A percentile compares a stretch with the other conserved stretches of the same genome.
These are phyloP conservation scores for Calcarius ornatus DNA, from an alignment of 2,113 vertebrate genomes.

Conservation along the genomic window DNA sequence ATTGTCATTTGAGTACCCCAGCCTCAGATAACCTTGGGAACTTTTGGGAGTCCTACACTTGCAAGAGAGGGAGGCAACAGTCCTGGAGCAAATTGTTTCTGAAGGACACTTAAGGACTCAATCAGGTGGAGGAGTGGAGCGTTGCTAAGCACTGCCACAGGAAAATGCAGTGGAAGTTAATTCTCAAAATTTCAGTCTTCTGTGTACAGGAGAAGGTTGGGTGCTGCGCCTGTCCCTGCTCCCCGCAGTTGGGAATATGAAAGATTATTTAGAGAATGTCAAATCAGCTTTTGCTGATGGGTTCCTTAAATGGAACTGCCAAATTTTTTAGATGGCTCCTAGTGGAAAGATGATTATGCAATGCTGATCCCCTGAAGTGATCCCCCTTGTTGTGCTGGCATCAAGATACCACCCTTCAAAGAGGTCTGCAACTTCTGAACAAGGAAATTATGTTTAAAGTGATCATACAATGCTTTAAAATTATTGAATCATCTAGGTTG, in stretches of 20 bases:
- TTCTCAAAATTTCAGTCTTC: neutral
- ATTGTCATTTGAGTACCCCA: neutral
- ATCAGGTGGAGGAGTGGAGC: fast-evolving
- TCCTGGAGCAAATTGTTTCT: neutral
- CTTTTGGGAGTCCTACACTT: neutral
- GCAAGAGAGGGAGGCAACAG: neutral
- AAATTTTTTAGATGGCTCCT: neutral
- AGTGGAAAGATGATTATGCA: neutral
- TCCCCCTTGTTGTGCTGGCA: neutral
- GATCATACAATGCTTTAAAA: neutral
- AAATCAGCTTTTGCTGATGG: neutral
- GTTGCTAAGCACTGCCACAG: neutral
- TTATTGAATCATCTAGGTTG: neutral
- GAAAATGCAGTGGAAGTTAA: neutral
- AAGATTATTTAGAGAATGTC: neutral
- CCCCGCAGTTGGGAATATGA: no score
- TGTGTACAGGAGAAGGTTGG: neutral
- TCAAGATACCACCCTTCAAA: fast-evolving
- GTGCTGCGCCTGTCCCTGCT: no score
- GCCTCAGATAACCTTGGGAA: neutral
- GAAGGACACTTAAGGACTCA: neutral
- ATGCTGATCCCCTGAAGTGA: neutral
- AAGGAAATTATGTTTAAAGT: neutral
- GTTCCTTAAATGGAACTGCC: neutral
- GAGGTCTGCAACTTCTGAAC: neutral